A percentile compares a stretch with the other conserved stretches of the same genome.
Conservation (phyloP, 2,888 invertebrate genomes). For the Pachymerium ferrugineum region DNA sequence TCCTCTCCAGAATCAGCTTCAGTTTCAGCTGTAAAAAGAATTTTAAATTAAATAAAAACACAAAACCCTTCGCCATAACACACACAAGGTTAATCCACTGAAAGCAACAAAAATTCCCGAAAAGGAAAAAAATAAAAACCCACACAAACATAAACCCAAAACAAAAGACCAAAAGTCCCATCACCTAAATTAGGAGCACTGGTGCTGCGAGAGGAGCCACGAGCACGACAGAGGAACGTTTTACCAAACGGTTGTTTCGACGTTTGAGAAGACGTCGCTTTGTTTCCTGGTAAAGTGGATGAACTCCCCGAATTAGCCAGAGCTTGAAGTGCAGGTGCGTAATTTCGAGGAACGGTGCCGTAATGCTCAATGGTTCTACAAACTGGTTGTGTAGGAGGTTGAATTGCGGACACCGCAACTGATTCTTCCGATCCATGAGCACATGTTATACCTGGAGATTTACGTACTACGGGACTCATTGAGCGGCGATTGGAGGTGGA, state of each 20-base stretch:
- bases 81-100: too few species aligned
- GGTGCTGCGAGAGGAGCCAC: constrained; percentile 63
- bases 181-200: constrained; percentile 90
- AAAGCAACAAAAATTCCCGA: not conserved
- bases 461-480: constrained; percentile 9
- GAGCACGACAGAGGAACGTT: constrained; percentile 47
- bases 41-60: not conserved
- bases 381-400: not conserved
- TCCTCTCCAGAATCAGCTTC: not conserved
- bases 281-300: not conserved
- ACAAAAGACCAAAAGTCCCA: constrained; percentile 37
- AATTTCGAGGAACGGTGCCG: constrained; percentile 37
- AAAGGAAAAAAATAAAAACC: not conserved
- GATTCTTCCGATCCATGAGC: not conserved
- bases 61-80: not conserved
- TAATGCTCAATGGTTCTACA: constrained; percentile 34
- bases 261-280: constrained; percentile 35
- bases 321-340: constrained; percentile 28
- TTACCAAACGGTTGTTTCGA: constrained; percentile 60
- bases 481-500: not conserved
- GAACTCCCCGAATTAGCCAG: constrained; percentile 11
- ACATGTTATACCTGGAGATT: not conserved
- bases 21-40: not conserved
- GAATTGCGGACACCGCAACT: not conserved
- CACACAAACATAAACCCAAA: not conserved